Evolutionary conservation across 2,113 vertebrate genomes (phyloP).

Genomic region (Melanerpes aurifrons): DNA sequence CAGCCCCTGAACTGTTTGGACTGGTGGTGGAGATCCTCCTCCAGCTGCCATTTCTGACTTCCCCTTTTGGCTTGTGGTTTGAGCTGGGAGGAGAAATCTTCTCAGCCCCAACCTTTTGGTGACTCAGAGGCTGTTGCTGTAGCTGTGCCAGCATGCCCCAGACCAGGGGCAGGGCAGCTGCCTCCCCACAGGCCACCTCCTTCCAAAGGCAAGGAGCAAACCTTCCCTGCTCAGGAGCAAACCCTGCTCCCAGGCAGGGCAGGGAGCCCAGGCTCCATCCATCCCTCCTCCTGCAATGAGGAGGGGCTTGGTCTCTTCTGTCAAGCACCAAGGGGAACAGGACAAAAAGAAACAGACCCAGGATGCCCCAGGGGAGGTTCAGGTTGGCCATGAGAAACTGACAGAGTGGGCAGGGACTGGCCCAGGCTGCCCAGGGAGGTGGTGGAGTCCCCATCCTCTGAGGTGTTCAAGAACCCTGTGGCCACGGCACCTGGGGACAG

Average conservation of each 20-base stretch:
- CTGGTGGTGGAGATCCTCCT: neutral
- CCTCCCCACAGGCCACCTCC: neutral
- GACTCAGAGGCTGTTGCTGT: accelerated
- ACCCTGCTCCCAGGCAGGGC: neutral
- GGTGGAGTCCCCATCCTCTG: too few species aligned
- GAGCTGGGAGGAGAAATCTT: neutral
- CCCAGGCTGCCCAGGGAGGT: too few species aligned
- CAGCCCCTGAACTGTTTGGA: neutral
- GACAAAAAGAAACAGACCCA: too few species aligned
- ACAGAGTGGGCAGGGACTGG: too few species aligned
- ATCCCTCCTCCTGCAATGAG: neutral
- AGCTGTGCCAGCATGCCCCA: accelerated
- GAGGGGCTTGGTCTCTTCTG: too few species aligned
- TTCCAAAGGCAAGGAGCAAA: neutral
- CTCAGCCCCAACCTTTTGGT: neutral
- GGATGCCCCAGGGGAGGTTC: too few species aligned
- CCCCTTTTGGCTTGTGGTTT: neutral
- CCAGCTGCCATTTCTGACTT: neutral
- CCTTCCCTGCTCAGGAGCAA: neutral
- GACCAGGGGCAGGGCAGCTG: neutral
- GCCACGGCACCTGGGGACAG: too few species aligned
- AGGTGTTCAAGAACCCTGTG: too few species aligned
- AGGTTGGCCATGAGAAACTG: too few species aligned
- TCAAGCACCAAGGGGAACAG: too few species aligned
- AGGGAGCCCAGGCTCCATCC: neutral